A percentile compares a stretch with the other conserved stretches of the same genome.
phyloP scores from a whole-genome alignment of 2,888 invertebrate genomes.

The Ferdinandea cuprea region DNA sequence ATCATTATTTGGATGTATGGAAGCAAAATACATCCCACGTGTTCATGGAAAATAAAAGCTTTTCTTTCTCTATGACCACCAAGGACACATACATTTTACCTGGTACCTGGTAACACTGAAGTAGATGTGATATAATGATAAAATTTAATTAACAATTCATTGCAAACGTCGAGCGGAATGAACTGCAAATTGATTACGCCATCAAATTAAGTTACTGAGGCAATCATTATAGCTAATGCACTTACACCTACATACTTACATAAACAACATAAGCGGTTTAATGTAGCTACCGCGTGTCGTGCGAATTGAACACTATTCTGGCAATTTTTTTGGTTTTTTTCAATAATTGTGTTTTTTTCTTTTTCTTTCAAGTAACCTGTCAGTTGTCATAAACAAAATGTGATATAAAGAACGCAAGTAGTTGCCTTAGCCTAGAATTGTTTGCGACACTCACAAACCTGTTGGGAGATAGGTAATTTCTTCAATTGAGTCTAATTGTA shows the following conservation, averaged over 20 bases:
- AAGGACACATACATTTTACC: too few relatives aligned
- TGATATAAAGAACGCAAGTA: constrained; percentile 11
- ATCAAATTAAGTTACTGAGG: constrained; percentile 59
- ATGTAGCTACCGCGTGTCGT: background rate
- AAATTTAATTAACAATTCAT: constrained; percentile 42
- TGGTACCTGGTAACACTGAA: too few relatives aligned
- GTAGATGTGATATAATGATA: too few relatives aligned
- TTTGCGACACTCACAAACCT: background rate
- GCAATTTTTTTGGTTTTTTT: constrained; percentile 29
- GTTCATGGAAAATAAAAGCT: too few relatives aligned
- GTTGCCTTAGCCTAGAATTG: constrained; percentile 48
- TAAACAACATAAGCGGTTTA: constrained; percentile 42
- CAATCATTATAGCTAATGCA: constrained; percentile 38
- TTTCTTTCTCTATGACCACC: too few relatives aligned
- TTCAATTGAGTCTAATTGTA: constrained; percentile 44
- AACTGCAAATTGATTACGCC: constrained; percentile 68
- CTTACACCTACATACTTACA: background rate
- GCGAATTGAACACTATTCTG: too few relatives aligned
- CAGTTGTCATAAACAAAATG: constrained; percentile 40
- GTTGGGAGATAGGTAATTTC: constrained; percentile 3
- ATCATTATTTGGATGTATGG: too few relatives aligned
- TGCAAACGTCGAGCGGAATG: constrained; percentile 62
- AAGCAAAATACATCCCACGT: too few relatives aligned
- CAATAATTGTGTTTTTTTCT: too few relatives aligned
- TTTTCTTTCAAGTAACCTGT: constrained; percentile 12